Base-by-base conservation (phyloP, 2,797 vertebrate genomes). In the Chaetodon trifasciatus region DNA sequence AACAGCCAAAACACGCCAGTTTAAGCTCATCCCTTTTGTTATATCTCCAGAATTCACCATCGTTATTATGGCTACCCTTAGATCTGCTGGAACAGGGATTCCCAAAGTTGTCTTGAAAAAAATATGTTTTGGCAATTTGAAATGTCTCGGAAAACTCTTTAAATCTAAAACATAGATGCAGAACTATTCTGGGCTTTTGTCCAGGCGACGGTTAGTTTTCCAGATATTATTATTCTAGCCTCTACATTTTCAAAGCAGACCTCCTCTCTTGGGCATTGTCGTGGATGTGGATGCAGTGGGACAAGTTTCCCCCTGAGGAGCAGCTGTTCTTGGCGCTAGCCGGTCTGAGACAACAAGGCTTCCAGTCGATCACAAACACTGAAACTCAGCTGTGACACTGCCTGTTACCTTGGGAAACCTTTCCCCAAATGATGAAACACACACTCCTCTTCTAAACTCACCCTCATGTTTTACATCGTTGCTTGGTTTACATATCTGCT, bases 241-340 rank as follows among this genome's bases (percentile, higher is more conserved):
- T 84, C 81, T 71, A 63, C 82, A 70, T 89, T 81, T 75, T 90
- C 78, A 82, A 67, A 78, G 71, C 86, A 84, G 82, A 86, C 87
- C 89, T 85, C 90, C 90, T 92, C 89, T 90, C 84, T 85, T 67
- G 82, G 91, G 81, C 87, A 78, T 86, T 84, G 86, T 93, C 79
- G 77, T 98, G 97, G 97, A 92, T 92, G 11, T 97, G 97, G 97
- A 95, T 96, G 4, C 92, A 63, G 39, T 98, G 97, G 97, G 96
- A 97, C 61, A 92, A 96, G 78, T 96, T 98, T 79, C 97, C 97
- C 78, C 94, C 96, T 8, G 89, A 91, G 40, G 93, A 96, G 35
- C 92, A 96, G 52, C 95, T 97, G 21, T 97, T 97, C 84, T 93
- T 96, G 94, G 92, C 88, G 0, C 90, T 97, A 7, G 94, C 94